These are phyloP conservation scores for Narcine bancroftii DNA, from an alignment of 2,113 vertebrate species.

Conservation along the genomic window DNA sequence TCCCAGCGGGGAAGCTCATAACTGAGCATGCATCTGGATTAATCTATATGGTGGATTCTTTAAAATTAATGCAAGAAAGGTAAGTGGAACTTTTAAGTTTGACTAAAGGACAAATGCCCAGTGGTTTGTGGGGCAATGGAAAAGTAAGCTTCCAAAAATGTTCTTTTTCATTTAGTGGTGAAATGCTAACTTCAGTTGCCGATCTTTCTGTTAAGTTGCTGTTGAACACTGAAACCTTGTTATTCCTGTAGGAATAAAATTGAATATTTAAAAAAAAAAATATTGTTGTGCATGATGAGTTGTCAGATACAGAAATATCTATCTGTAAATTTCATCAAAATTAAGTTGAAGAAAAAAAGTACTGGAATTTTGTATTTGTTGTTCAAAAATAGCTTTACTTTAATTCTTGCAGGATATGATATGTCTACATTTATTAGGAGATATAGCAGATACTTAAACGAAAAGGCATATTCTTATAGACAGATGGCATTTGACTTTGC, in stretches of 20 bases:
- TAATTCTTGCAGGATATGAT: constrained; percentile 69
- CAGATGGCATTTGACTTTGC: constrained; percentile 99
- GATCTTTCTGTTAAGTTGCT: neutral
- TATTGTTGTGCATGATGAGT: neutral
- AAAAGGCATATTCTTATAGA: constrained; percentile 96
- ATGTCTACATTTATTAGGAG: constrained; percentile 95
- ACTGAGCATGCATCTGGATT: no score
- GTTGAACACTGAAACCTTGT: neutral
- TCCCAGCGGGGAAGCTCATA: no score
- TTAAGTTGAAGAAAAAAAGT: neutral
- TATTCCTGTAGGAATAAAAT: no score
- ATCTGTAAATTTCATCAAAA: neutral
- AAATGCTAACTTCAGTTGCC: neutral
- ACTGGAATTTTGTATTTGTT: neutral
- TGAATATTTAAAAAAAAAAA: no score
- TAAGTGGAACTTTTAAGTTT: no score
- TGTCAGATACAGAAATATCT: neutral
- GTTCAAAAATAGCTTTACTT: neutral
- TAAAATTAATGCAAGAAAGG: no score
- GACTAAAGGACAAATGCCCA: no score
- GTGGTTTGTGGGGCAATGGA: no score
- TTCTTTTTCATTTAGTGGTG: neutral
- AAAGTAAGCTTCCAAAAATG: no score
- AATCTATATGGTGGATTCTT: no score
- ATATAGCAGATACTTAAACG: constrained; percentile 94